Percentiles rank a stretch among this genome's conserved stretches.
Conservation (phyloP, 2,113 vertebrate genomes). For the Nibea albiflora region DNA sequence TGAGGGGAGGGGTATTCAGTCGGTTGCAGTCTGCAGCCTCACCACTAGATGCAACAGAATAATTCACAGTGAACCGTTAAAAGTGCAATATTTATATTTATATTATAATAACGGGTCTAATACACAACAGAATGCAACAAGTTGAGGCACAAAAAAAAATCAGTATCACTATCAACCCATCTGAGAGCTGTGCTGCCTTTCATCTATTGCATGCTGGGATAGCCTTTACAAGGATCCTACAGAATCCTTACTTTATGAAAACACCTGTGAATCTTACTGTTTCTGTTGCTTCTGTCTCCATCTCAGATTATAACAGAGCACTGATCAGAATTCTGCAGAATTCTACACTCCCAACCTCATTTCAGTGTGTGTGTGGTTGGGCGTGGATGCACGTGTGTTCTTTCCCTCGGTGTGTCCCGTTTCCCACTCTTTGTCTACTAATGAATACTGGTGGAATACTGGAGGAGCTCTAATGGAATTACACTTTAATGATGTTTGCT, state of each 20-base stretch:
- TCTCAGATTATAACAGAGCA: not conserved
- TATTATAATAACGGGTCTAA: too few relatives aligned
- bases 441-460: conserved; percentile 61
- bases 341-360: conserved; percentile 9
- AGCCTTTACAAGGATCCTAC: not conserved
- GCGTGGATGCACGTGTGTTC: not conserved
- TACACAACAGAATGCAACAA: not conserved
- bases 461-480: conserved; percentile 72
- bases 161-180: not conserved
- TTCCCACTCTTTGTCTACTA: conserved; percentile 60
- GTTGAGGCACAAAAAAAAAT: conserved; percentile 1
- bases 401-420: conserved; percentile 22
- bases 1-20: too few relatives aligned
- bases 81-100: too few relatives aligned
- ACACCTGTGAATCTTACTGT: not conserved
- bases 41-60: too few relatives aligned
- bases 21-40: too few relatives aligned
- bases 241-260: not conserved
- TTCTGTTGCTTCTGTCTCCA: not conserved
- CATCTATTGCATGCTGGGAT: conserved; percentile 22
- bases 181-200: not conserved
- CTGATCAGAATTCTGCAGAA: conserved; percentile 41
- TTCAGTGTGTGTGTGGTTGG: not conserved
- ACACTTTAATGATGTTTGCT: conserved; percentile 75
- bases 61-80: too few relatives aligned